Evolutionary conservation across 2,113 vertebrate genomes (phyloP).

Genomic region (Telmatochromis sp.): DNA sequence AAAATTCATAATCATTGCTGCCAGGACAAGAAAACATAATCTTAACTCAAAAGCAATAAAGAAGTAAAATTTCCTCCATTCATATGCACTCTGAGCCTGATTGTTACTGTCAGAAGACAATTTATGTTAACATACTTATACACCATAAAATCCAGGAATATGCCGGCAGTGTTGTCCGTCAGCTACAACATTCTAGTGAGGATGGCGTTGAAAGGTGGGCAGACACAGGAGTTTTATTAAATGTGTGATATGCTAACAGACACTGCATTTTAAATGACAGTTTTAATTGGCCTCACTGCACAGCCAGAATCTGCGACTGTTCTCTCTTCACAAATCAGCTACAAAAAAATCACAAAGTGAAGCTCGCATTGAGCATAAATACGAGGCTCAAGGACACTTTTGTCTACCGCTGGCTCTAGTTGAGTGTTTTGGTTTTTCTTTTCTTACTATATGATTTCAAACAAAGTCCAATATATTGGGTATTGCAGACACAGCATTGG

Average conservation of each 20-base stretch:
- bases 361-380: background rate
- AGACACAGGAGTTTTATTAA: background rate
- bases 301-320: background rate
- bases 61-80: background rate
- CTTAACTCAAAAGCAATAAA: background rate
- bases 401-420: background rate
- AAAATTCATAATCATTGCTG: background rate
- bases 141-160: background rate
- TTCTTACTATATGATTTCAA: too few relatives aligned
- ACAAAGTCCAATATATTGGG: background rate
- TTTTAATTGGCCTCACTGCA: background rate
- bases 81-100: background rate
- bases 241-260: background rate
- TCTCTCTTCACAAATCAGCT: background rate
- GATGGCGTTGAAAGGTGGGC: background rate
- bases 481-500: background rate
- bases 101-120: background rate
- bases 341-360: background rate
- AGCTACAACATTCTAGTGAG: background rate
- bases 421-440: background rate
- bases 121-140: background rate
- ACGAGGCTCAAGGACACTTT: background rate
- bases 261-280: background rate
- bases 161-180: background rate
- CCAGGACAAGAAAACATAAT: rapidly evolving